Percentiles rank a stretch among this genome's conserved stretches.
Conservation (phyloP, 1,140 invertebrate genomes). For the Drosophila subpulchrella region DNA sequence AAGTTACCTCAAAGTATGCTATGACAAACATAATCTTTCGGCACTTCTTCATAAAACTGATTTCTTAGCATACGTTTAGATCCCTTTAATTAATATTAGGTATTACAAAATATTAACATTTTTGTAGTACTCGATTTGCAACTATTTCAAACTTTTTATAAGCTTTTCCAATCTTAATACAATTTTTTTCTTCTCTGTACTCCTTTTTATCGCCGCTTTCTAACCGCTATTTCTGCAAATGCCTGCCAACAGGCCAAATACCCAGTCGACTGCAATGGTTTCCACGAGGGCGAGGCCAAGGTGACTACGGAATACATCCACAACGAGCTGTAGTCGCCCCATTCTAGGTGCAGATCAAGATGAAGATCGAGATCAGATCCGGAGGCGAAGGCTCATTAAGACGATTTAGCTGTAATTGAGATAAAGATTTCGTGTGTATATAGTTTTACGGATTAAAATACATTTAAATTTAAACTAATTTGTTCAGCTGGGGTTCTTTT, state of each 20-base stretch:
- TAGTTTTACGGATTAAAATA: conserved; percentile 80
- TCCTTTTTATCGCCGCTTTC: conserved; percentile 29
- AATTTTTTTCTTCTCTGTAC: conserved; percentile 1
- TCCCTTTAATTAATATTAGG: background rate
- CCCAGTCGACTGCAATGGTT: conserved; percentile 89
- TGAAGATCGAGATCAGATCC: background rate
- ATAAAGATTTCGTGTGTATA: conserved; percentile 69
- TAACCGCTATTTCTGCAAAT: conserved; percentile 32
- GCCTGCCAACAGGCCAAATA: conserved; percentile 87
- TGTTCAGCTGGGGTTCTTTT: background rate
- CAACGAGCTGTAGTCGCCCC: conserved; percentile 87
- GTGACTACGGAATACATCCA: conserved; percentile 92
- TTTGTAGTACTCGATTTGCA: no score
- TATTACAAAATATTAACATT: background rate
- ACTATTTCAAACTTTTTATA: no score
- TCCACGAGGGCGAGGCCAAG: conserved; percentile 91
- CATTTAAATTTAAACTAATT: conserved; percentile 61
- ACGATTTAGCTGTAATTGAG: conserved; percentile 67
- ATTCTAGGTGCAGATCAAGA: conserved; percentile 4
- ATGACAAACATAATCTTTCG: background rate
- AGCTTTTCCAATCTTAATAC: background rate
- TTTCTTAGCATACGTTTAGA: background rate
- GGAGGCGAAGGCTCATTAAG: conserved; percentile 53
- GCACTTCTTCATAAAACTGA: background rate
- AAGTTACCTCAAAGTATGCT: background rate